phyloP scores from a whole-genome alignment of 2,888 invertebrate species.

The Mactromeris polynyma region DNA sequence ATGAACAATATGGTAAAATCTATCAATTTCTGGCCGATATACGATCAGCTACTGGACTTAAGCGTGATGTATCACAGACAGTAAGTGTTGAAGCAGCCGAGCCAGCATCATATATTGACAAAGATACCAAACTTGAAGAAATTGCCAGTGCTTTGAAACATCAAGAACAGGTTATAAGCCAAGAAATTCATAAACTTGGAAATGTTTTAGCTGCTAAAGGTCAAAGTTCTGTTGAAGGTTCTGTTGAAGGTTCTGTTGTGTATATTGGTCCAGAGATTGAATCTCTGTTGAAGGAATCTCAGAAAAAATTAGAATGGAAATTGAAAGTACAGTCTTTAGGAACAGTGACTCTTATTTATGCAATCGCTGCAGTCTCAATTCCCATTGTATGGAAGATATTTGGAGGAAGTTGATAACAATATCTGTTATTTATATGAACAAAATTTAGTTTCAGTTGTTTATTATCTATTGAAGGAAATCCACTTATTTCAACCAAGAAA shows the following conservation, averaged over 20 bases:
- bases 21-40: conserved; percentile 67
- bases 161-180: conserved; percentile 78
- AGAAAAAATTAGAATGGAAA: conserved; percentile 84
- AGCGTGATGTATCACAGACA: neutral
- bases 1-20: conserved; percentile 73
- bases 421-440: neutral
- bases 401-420: conserved; percentile 44
- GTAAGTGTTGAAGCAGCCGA: neutral
- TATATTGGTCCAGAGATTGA: conserved; percentile 85
- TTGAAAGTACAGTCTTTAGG: conserved; percentile 84
- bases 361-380: conserved; percentile 82
- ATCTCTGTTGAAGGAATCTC: conserved; percentile 81
- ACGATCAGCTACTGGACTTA: conserved; percentile 34
- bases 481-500: neutral
- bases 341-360: conserved; percentile 84
- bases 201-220: conserved; percentile 70
- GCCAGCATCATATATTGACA: neutral
- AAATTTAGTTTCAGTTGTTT: neutral
- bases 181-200: conserved; percentile 83
- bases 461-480: too few relatives aligned
- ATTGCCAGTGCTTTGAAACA: conserved; percentile 68
- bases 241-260: conserved; percentile 75
- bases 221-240: too few relatives aligned
- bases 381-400: conserved; percentile 69
- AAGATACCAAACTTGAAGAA: conserved; percentile 70